These are phyloP conservation scores for Turdus rufiventris DNA, from an alignment of 2,113 vertebrate species.

Conservation along the genomic window DNA sequence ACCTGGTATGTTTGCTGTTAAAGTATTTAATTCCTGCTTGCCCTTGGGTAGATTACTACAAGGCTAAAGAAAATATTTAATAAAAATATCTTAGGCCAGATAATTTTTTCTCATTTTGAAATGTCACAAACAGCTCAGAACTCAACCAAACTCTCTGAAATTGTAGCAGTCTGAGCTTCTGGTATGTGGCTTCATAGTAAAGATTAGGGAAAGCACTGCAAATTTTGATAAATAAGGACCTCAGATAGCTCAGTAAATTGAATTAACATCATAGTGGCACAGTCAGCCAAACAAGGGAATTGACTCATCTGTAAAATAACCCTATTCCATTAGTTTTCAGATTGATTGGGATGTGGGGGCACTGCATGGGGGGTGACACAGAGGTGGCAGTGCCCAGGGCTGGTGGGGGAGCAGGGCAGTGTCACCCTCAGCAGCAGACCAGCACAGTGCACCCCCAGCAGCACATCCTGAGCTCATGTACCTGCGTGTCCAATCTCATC, in stretches of 20 bases:
- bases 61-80: background rate
- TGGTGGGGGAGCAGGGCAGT: background rate
- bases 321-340: background rate
- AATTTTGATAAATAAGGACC: background rate
- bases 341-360: background rate
- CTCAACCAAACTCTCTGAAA: background rate
- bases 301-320: background rate
- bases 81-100: background rate
- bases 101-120: background rate
- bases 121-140: background rate
- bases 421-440: background rate
- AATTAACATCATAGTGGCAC: background rate
- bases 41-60: background rate
- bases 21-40: background rate
- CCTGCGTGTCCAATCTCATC: fast-evolving
- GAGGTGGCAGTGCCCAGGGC: background rate
- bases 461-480: background rate
- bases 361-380: background rate
- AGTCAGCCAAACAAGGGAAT: background rate
- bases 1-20: background rate
- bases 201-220: background rate
- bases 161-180: background rate
- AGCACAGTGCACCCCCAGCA: background rate
- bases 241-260: background rate
- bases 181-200: background rate